phyloP scores from a whole-genome alignment of 2,888 invertebrate genomes.

The Poecilobothrus nobilitatus region DNA sequence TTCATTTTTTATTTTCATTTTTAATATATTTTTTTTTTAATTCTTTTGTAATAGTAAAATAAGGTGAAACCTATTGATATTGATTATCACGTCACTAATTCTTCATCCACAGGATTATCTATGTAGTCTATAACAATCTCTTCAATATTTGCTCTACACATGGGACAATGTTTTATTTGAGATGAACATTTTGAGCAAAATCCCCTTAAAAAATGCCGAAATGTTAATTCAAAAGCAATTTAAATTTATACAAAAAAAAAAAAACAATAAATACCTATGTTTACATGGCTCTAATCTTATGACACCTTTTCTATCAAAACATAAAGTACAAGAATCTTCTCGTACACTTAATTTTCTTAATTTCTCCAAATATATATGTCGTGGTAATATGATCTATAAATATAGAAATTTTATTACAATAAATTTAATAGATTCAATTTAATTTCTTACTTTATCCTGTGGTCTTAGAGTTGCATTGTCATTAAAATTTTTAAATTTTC shows the following conservation, averaged over 20 bases:
- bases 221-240: neutral
- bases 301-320: constrained; percentile 71
- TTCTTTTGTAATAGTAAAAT: neutral
- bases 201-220: constrained; percentile 55
- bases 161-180: constrained; percentile 74
- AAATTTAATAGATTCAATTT: neutral
- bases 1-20: neutral
- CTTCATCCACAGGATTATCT: constrained; percentile 25
- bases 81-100: constrained; percentile 22
- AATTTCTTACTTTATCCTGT: constrained; percentile 59
- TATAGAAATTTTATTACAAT: constrained; percentile 10
- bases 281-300: constrained; percentile 71
- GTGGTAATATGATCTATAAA: constrained; percentile 57
- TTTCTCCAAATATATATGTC: constrained; percentile 68
- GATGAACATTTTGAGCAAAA: constrained; percentile 74
- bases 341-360: constrained; percentile 63
- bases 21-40: too few species aligned
- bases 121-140: constrained; percentile 28
- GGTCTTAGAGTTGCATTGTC: constrained; percentile 63
- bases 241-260: neutral
- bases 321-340: constrained; percentile 80
- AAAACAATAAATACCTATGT: constrained; percentile 56
- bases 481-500: constrained; percentile 65
- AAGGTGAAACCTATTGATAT: neutral
- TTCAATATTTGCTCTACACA: constrained; percentile 57